Base-by-base conservation (phyloP, 2,113 vertebrate species). In the Archocentrus centrarchus region DNA sequence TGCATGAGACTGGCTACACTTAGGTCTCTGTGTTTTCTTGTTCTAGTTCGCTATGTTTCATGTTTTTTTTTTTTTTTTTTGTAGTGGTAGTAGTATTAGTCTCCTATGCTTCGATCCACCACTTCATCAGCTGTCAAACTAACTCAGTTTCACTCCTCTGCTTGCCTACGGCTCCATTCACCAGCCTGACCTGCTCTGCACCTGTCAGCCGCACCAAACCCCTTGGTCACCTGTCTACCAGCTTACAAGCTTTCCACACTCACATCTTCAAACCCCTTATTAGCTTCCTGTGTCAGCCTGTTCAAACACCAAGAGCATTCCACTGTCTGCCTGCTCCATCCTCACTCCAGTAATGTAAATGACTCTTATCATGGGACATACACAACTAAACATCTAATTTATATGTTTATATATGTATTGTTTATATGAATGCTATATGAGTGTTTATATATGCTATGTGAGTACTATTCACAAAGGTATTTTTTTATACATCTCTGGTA, bases 91-190 rank as follows among this genome's bases (percentile, higher is more conserved):
- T 50, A 73, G 32, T 32, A 73, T 55, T 73, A 55, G n/a, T 73
- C 47, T 55, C 47, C 27, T 32, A 47, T 53, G 47, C 17, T 73
- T 32, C 32, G 68, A 73, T 55, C 47, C 47, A 73, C 68, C 47
- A 73, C 47, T 44, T 37, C 17, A 27, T 73, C 76, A 62, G 58
- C 82, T 79, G 64, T 79, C 82, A 73, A 37, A 79, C 18, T 13
- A 57, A 50, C 44, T 59, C 18, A 13, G 53, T 84, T 84, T 79
- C 58, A 64, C 50, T 61, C 68, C 47, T 73, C 47, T 73, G 53
- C 47, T 73, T 20, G 47, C 68, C 68, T 55, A 55, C 18, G 47
- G 68, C 68, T 53, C 68, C 11, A 55, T n/a, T 73, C 68, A 73
- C 68, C 53, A 53, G 27, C 80, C 66, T 53, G 58, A 47, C 41